A percentile compares a stretch with the other conserved stretches of the same genome.
Conservation (phyloP, 2,888 invertebrate species). For the Lasioglossum malachurum region DNA sequence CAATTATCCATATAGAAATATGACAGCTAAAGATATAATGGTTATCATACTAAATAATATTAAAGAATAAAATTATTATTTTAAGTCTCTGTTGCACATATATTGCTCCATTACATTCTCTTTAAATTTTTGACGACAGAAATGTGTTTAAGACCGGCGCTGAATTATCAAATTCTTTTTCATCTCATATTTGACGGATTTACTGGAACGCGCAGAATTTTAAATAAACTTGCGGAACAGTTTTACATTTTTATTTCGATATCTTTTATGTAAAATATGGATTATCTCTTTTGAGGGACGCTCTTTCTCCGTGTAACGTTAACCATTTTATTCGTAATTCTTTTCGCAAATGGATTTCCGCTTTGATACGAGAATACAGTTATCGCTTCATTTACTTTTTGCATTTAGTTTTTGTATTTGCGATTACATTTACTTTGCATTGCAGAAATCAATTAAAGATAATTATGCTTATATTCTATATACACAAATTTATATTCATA, state of each 20-base stretch:
- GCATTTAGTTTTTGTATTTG: no score
- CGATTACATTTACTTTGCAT: no score
- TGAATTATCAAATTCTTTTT: background rate
- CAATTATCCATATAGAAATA: background rate
- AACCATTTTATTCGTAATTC: background rate
- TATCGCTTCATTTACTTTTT: no score
- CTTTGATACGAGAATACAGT: background rate
- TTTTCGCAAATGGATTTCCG: background rate
- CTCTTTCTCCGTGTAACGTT: background rate
- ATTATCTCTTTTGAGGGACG: background rate
- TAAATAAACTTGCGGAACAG: background rate
- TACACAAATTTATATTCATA: background rate
- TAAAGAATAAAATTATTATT: no score
- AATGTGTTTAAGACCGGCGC: background rate
- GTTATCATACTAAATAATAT: no score
- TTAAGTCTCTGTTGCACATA: no score
- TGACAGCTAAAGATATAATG: background rate
- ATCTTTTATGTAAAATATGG: background rate
- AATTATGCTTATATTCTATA: no score
- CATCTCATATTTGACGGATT: background rate
- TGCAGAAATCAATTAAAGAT: no score
- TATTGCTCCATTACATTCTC: background rate
- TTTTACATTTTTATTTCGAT: background rate
- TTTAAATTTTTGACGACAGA: background rate
- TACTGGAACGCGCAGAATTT: background rate